Conservation (phyloP, 1,140 invertebrate species). For the Pseudomyrmex gracilis region DNA sequence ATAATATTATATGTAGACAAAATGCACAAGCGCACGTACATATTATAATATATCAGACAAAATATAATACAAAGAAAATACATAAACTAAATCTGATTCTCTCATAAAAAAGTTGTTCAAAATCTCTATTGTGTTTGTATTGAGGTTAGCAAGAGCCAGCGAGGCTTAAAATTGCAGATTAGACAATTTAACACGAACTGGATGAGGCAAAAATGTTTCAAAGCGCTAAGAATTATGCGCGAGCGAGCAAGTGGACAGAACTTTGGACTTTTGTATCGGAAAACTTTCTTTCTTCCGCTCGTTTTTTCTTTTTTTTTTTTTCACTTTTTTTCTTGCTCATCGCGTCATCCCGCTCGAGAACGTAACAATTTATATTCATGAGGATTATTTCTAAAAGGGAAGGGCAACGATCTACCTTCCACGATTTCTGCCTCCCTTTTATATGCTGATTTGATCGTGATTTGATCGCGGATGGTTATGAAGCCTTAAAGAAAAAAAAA, state of each 20-base stretch:
- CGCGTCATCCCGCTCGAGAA: constrained; percentile 55
- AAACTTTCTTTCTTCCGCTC: constrained; percentile 33
- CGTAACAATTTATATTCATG: constrained; percentile 75
- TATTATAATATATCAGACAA: no score
- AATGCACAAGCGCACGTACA: no score
- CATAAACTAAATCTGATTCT: neutral
- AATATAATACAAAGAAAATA: no score
- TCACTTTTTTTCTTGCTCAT: constrained; percentile 48
- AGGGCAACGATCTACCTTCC: constrained; percentile 30
- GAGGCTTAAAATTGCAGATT: constrained; percentile 43
- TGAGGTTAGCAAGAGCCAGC: neutral
- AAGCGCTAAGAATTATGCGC: constrained; percentile 50
- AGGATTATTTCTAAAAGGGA: constrained; percentile 68
- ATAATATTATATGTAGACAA: no score
- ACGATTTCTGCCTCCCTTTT: constrained; percentile 50
- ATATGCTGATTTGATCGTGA: constrained; percentile 67
- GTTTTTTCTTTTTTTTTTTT: no score
- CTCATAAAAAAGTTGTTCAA: constrained; percentile 21
- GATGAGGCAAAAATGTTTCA: constrained; percentile 42
- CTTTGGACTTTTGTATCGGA: constrained; percentile 68
- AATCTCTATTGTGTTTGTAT: constrained; percentile 4
- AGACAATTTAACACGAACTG: constrained; percentile 19
- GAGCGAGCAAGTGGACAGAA: constrained; percentile 49
- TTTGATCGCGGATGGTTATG: constrained; percentile 67
- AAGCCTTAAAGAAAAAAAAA: constrained; percentile 58